phyloP scores from a whole-genome alignment of 2,888 invertebrate genomes.

The Eupithecia subumbrata region DNA sequence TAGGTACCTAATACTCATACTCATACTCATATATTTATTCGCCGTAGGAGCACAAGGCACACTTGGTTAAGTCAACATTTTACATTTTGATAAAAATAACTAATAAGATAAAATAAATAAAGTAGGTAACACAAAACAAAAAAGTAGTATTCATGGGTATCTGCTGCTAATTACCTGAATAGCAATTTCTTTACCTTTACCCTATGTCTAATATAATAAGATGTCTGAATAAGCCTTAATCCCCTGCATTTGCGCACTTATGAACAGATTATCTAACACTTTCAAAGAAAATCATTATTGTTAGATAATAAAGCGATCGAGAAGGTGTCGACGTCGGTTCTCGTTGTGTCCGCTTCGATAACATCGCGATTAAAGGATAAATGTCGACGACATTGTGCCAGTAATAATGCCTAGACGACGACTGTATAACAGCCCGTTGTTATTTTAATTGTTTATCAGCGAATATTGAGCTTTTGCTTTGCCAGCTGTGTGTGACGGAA shows the following conservation, averaged over 20 bases:
- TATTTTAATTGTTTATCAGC: neutral
- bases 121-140: no score
- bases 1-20: no score
- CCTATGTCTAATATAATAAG: neutral
- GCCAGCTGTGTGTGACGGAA: neutral
- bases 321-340: constrained; percentile 18
- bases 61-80: no score
- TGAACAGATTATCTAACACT: neutral
- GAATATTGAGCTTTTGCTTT: neutral
- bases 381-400: constrained; percentile 5
- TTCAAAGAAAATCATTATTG: neutral
- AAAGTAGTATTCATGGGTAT: no score
- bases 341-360: constrained; percentile 13
- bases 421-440: neutral
- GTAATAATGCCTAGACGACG: neutral
- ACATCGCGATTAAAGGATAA: constrained; percentile 18
- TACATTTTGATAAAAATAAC: no score
- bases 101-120: no score
- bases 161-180: no score
- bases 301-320: constrained; percentile 20
- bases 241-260: neutral
- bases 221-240: neutral
- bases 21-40: no score
- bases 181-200: neutral
- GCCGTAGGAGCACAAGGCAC: no score